A percentile compares a stretch with the other conserved stretches of the same genome.
Evolutionary conservation across 30 jellyfish, hydroid and myxozoan species (phyloP).

Genomic region (Aurelia coerulea): DNA sequence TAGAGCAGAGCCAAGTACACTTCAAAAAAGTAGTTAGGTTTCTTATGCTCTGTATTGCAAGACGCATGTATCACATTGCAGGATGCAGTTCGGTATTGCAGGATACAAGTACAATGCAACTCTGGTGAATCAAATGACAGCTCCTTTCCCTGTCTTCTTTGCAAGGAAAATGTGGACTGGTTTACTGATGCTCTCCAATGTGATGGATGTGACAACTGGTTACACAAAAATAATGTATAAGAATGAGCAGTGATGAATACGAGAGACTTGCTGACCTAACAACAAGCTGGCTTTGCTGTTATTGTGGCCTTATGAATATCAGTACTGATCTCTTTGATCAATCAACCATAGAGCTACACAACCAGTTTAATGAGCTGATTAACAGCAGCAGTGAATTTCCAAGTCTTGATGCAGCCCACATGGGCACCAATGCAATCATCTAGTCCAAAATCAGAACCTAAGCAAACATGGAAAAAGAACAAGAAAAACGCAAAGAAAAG

Average conservation of each 20-base stretch:
- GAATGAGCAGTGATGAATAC: constrained; percentile 42
- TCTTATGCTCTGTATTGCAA: too few relatives aligned
- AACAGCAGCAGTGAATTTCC: constrained; percentile 46
- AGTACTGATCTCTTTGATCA: not conserved
- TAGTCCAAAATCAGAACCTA: constrained; percentile 42
- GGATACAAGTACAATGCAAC: too few relatives aligned
- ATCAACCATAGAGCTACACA: too few relatives aligned
- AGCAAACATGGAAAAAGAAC: constrained; percentile 5
- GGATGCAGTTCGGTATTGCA: too few relatives aligned
- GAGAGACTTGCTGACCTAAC: constrained; percentile 50
- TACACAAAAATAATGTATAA: constrained; percentile 32
- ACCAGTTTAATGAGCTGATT: not conserved
- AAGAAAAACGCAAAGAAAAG: constrained; percentile 3
- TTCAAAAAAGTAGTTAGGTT: too few relatives aligned
- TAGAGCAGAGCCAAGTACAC: too few relatives aligned
- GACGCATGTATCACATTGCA: too few relatives aligned
- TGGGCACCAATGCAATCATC: constrained; percentile 44
- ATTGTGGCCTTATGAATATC: constrained; percentile 33
- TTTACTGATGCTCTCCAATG: not conserved
- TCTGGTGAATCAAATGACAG: too few relatives aligned
- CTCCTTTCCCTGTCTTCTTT: too few relatives aligned
- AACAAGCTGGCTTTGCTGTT: constrained; percentile 46
- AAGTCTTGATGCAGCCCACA: constrained; percentile 48
- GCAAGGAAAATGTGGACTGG: too few relatives aligned
- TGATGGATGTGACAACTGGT: constrained; percentile 46